These are phyloP conservation scores for Saimiri boliviensis DNA, from an alignment of 2,113 vertebrate species.

Conservation along the genomic window DNA sequence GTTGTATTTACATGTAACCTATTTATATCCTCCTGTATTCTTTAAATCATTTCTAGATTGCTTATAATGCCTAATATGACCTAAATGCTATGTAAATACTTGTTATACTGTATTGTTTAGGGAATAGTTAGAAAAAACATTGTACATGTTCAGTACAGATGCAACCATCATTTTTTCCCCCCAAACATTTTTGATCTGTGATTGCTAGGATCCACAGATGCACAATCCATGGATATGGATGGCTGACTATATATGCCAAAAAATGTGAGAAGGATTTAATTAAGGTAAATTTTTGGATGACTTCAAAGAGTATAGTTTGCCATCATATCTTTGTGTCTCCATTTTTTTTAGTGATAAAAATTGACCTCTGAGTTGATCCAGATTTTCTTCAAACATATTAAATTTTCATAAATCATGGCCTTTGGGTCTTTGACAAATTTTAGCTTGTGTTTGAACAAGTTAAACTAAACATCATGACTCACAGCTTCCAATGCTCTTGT, in stretches of 20 bases:
- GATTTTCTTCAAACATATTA: background rate
- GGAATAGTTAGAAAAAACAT: background rate
- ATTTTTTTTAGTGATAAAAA: slow-evolving; percentile 16
- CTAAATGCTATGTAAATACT: background rate
- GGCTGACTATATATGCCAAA: background rate
- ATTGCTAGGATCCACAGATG: background rate
- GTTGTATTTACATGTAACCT: background rate
- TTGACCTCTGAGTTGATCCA: background rate
- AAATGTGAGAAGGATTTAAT: background rate
- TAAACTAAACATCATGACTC: background rate
- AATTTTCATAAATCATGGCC: background rate
- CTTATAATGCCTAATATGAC: background rate
- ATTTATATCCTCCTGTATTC: background rate
- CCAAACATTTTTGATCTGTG: background rate
- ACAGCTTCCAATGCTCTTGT: background rate
- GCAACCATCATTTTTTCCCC: background rate
- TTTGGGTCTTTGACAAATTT: background rate
- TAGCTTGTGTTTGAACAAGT: slow-evolving; percentile 1
- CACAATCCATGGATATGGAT: background rate
- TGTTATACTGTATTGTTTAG: background rate
- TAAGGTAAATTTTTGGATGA: slow-evolving; percentile 6
- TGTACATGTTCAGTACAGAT: background rate
- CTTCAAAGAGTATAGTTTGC: background rate
- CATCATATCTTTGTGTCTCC: background rate
- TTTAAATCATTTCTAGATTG: background rate